These are phyloP conservation scores for Bothrops jararaca DNA, from an alignment of 2,113 vertebrate genomes.

Conservation along the genomic window DNA sequence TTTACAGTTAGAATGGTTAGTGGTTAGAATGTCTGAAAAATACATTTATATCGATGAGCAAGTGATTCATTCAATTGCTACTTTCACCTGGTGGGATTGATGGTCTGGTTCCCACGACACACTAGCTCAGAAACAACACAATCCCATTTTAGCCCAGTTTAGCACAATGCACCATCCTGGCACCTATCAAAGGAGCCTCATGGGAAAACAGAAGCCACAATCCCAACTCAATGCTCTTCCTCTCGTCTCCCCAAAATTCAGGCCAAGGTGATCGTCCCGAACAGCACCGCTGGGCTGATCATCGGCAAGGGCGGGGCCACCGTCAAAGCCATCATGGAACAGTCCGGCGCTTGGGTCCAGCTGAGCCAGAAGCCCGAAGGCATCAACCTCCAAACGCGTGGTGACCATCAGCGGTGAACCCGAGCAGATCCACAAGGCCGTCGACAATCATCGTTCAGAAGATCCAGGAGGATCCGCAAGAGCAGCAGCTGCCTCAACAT, in stretches of 20 bases:
- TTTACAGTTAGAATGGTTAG: no score
- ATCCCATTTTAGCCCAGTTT: background rate
- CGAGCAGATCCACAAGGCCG: slow-evolving; percentile 87
- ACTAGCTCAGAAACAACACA: background rate
- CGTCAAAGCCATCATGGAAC: slow-evolving; percentile 92
- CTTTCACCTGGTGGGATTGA: background rate
- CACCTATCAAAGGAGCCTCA: background rate
- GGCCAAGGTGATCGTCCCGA: slow-evolving; percentile 93
- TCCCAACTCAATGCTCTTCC: background rate
- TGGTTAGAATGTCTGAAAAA: no score
- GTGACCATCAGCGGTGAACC: slow-evolving; percentile 92
- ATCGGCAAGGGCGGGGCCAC: slow-evolving; percentile 91
- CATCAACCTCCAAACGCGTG: slow-evolving; percentile 91
- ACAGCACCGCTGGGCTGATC: slow-evolving; percentile 91
- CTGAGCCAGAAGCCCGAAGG: slow-evolving; percentile 92
- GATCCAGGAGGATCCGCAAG: slow-evolving; percentile 93
- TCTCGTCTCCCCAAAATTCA: slow-evolving; percentile 43
- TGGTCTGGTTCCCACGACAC: background rate
- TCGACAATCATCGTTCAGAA: slow-evolving; percentile 93
- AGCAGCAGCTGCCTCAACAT: slow-evolving; percentile 95
- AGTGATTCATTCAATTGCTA: no score
- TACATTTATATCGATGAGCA: no score
- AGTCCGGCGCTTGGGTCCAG: slow-evolving; percentile 93
- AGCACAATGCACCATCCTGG: background rate
- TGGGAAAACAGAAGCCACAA: background rate